A percentile compares a stretch with the other conserved stretches of the same genome.
These are phyloP conservation scores for Norana najaformis DNA, from an alignment of 2,888 invertebrate species.

Conservation along the genomic window DNA sequence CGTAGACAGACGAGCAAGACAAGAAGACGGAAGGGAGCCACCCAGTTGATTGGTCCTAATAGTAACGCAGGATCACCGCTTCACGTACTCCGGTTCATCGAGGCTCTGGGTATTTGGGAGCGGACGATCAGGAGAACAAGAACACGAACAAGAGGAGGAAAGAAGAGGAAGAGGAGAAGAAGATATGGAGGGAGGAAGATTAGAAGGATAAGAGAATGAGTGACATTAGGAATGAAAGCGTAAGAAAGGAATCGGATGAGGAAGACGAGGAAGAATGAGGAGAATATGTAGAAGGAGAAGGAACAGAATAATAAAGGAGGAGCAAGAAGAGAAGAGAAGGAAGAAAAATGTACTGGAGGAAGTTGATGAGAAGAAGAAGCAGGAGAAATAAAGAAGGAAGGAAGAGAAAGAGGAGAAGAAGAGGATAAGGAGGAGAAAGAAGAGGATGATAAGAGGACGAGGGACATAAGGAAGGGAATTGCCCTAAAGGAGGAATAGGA, in stretches of 20 bases:
- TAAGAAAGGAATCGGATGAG: too few relatives aligned
- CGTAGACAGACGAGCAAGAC: neutral
- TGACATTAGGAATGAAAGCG: too few relatives aligned
- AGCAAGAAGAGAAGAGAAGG: neutral
- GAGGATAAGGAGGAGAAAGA: too few relatives aligned
- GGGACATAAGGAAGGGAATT: neutral
- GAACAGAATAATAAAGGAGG: neutral
- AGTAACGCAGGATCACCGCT: neutral
- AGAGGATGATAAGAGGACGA: neutral
- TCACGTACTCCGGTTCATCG: neutral
- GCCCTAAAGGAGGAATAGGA: neutral
- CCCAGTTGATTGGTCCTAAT: neutral
- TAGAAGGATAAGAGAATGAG: neutral
- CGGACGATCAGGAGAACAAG: neutral
- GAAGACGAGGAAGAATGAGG: neutral
- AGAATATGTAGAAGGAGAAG: neutral
- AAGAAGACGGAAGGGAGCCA: neutral
- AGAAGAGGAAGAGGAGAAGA: neutral
- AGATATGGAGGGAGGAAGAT: neutral
- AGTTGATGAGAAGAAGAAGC: neutral
- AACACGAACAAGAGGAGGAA: neutral
- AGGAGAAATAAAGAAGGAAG: too few relatives aligned
- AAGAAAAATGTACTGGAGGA: neutral
- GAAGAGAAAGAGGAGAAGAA: too few relatives aligned
- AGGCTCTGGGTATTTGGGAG: neutral